Percentiles rank a stretch among this genome's conserved stretches.
Conservation (phyloP, 2,113 vertebrate genomes). For the Ameiurus melas region DNA sequence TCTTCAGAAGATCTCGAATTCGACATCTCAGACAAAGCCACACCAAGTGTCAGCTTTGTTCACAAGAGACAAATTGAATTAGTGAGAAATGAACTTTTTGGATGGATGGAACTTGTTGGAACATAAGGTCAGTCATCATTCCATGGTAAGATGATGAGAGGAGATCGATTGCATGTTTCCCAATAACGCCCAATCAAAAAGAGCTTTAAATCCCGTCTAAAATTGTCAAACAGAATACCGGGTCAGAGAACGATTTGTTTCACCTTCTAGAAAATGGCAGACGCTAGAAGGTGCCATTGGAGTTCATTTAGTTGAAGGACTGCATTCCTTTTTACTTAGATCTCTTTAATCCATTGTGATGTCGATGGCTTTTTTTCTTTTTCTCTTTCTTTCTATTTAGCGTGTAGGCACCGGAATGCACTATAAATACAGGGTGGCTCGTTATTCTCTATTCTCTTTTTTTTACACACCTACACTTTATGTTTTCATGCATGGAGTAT, state of each 20-base stretch:
- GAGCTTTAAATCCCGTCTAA: neutral
- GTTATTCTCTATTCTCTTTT: neutral
- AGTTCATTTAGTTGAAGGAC: neutral
- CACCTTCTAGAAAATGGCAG: neutral
- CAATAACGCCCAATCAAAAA: neutral
- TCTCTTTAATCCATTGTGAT: neutral
- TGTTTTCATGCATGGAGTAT: neutral
- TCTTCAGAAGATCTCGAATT: neutral
- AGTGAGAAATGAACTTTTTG: neutral
- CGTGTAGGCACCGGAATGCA: neutral
- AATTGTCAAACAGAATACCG: neutral
- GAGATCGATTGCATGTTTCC: neutral
- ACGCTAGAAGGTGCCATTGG: neutral
- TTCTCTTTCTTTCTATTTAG: neutral
- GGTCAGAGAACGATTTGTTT: neutral
- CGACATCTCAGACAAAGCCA: neutral
- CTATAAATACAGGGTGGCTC: neutral
- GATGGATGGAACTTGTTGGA: neutral
- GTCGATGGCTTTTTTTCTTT: neutral
- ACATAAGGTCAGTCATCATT: neutral
- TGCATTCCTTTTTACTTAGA: neutral
- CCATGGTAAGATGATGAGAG: neutral
- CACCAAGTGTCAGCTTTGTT: neutral
- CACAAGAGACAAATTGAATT: neutral
- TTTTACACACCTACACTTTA: slow-evolving; percentile 9